Conservation (phyloP, 2,113 vertebrate genomes). For the Butorides virescens region DNA sequence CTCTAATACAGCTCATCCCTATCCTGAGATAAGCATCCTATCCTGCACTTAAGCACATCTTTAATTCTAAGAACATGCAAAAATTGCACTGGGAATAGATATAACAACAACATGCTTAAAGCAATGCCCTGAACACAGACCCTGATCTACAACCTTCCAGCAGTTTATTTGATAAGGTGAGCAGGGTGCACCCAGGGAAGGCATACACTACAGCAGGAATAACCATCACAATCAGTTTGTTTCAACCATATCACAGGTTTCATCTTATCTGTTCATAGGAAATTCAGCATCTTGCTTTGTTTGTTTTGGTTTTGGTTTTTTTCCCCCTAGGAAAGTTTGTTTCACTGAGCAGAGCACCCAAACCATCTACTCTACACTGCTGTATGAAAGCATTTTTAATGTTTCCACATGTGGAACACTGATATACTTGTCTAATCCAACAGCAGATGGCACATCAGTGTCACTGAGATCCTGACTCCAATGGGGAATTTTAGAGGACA, state of each 20-base stretch:
- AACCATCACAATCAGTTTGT: neutral
- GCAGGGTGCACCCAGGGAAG: neutral
- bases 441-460: neutral
- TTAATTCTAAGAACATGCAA: conserved; percentile 7
- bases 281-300: neutral
- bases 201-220: neutral
- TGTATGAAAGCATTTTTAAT: neutral
- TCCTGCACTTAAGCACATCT: neutral
- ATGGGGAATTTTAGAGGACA: neutral
- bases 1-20: neutral
- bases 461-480: neutral
- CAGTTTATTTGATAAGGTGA: neutral
- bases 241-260: neutral
- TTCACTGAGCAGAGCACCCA: neutral
- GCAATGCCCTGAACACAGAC: neutral
- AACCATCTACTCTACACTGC: neutral
- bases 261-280: neutral
- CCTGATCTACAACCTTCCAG: neutral
- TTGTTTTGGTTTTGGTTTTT: neutral
- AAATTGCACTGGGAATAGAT: neutral
- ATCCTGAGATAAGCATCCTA: neutral
- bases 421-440: neutral
- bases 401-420: neutral
- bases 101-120: neutral
- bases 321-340: neutral